A percentile compares a stretch with the other conserved stretches of the same genome.
Evolutionary conservation across 2,888 invertebrate species (phyloP).

Genomic region (Encarsia formosa): DNA sequence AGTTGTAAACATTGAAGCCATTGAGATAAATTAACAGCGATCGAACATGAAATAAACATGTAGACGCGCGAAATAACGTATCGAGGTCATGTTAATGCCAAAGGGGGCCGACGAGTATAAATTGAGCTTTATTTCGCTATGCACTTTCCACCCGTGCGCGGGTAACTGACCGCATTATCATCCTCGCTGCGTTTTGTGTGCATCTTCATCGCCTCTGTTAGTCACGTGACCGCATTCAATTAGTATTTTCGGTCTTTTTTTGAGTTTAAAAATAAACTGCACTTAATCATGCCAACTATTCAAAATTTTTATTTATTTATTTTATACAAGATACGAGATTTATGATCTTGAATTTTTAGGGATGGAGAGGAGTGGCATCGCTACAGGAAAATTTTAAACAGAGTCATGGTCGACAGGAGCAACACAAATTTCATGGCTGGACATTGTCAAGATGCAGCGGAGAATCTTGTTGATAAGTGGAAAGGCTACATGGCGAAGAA

Average conservation of each 20-base stretch:
- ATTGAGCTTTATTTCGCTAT: constrained; percentile 18
- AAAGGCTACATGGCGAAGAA: constrained; percentile 41
- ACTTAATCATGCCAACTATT: not conserved
- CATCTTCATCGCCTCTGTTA: no score
- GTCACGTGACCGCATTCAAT: not conserved
- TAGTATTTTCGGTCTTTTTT: not conserved
- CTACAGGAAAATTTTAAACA: constrained; percentile 70
- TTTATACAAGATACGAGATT: not conserved
- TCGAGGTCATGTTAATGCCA: no score
- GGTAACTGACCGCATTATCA: constrained; percentile 21
- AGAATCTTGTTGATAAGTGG: constrained; percentile 57
- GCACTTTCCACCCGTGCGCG: not conserved
- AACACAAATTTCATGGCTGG: constrained; percentile 57
- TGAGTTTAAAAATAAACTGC: not conserved
- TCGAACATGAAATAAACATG: no score
- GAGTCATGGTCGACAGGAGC: constrained; percentile 64
- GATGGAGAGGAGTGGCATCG: constrained; percentile 77
- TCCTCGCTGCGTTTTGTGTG: constrained; percentile 7
- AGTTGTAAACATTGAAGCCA: no score
- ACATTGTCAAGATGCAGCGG: constrained; percentile 59
- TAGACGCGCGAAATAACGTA: no score
- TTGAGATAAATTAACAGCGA: no score
- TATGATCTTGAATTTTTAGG: constrained; percentile 44
- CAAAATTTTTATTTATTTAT: not conserved
- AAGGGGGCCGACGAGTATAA: no score